Evolutionary conservation across 2,888 invertebrate genomes (phyloP), one percentile per base, ranked within the genome.

Genomic region (Drosophila rellima): DNA sequence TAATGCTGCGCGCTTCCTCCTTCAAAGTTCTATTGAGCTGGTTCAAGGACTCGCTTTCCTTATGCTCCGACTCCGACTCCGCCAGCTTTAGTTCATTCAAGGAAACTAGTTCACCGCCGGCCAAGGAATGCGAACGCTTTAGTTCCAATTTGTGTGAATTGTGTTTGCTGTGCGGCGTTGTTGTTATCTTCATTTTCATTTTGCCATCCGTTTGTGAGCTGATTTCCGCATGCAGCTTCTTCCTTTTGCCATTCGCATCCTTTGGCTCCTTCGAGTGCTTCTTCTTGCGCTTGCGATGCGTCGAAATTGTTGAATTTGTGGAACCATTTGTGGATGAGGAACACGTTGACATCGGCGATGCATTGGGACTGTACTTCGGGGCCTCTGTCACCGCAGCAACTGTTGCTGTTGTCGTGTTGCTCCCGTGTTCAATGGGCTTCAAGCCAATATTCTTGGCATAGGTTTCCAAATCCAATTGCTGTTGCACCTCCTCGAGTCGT

Each of bases 201-300:
- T 94, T 94, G 3, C 94, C 93, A 18, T 93, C 92, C 2, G 91
- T 90, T 31, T 92, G 92, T 0, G 92, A 92, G 1, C 92, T 91
- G 50, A 94, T 94, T 78, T 94, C 94, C 0, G 94, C 94, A 77
- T 94, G 94, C n/a, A 94, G 78, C 82, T 94, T 94, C 42, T 93
- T 90, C 35, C 94, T 93, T 73, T 94, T 94, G 33, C 92, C 90
- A 40, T 90, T 91, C 0, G 91, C 70, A 42, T 92, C 91, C 62
- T 91, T 91, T 0, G 93, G 93, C 65, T 93, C 93, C 83, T 94
- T 94, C 1, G 94, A 94, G 83, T 94, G 94, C 81, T 94, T 94
- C 91, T 94, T 94, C 82, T 94, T 94, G 31, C 94, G 91, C 82
- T 94, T 94, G 82, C 94, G 94, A 67, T 93, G 94, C 18, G 93